Conservation (phyloP, 2,888 invertebrate genomes). For the Metallyticus violacea region DNA sequence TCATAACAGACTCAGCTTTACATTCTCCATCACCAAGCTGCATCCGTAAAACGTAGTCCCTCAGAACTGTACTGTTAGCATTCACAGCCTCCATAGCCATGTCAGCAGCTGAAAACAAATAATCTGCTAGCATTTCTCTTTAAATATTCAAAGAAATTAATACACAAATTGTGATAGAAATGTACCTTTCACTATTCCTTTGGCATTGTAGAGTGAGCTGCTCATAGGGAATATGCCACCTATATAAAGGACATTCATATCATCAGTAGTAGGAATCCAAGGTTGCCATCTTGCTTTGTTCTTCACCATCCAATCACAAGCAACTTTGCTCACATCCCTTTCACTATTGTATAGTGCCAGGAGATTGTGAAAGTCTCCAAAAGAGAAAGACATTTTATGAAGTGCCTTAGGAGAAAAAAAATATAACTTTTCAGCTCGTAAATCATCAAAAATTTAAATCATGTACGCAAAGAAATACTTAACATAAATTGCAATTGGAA, state of each 20-base stretch:
- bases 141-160: neutral
- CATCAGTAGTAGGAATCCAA: constrained; percentile 50
- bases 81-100: constrained; percentile 66
- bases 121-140: neutral
- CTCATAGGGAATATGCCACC: constrained; percentile 71
- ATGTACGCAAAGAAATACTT: no score
- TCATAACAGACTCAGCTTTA: constrained; percentile 69
- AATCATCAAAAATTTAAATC: no score
- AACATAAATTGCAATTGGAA: no score
- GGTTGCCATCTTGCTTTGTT: constrained; percentile 48
- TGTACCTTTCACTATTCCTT: constrained; percentile 54
- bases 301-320: constrained; percentile 65
- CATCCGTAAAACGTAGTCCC: constrained; percentile 59
- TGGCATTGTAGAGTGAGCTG: constrained; percentile 57
- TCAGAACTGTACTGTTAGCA: constrained; percentile 53
- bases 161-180: neutral
- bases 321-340: constrained; percentile 39
- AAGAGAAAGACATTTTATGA: constrained; percentile 51
- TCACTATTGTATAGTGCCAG: constrained; percentile 44
- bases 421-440: no score
- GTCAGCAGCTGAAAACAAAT: constrained; percentile 51
- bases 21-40: constrained; percentile 64
- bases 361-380: constrained; percentile 53
- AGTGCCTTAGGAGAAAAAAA: constrained; percentile 42
- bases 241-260: constrained; percentile 52